Evolutionary conservation across 2,888 invertebrate species (phyloP).

Genomic region (Pedicia rivosa): DNA sequence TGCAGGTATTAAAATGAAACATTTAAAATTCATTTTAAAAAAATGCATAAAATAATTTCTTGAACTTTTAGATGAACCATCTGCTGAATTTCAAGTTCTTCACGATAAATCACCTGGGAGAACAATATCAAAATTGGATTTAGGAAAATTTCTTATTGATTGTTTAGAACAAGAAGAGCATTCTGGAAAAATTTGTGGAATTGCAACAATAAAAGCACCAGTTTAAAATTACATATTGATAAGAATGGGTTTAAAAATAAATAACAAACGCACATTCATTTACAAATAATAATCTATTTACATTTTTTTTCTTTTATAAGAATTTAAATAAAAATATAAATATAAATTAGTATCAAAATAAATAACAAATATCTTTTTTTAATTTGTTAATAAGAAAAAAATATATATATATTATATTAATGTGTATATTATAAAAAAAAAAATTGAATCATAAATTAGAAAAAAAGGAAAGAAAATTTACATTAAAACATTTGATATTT

Average conservation of each 20-base stretch:
- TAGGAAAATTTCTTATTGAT: slow-evolving; percentile 62
- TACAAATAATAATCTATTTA: not conserved
- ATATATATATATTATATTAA: not conserved
- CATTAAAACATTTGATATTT: not conserved
- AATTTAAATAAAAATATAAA: not conserved
- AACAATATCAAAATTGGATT: slow-evolving; percentile 56
- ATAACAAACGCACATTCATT: not conserved
- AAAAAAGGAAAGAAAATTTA: not conserved
- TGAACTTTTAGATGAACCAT: slow-evolving; percentile 42
- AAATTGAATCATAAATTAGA: not conserved
- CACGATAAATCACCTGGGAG: slow-evolving; percentile 50
- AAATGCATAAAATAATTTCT: no score
- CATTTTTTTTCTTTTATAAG: not conserved
- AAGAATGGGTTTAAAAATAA: not conserved
- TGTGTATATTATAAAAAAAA: not conserved
- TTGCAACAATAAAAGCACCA: slow-evolving; percentile 24
- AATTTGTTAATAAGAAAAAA: not conserved
- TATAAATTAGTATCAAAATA: not conserved
- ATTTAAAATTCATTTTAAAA: slow-evolving; percentile 1
- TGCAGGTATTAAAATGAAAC: slow-evolving; percentile 30
- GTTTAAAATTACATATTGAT: not conserved
- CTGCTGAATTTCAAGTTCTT: slow-evolving; percentile 40
- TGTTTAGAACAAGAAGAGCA: slow-evolving; percentile 51
- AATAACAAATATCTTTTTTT: not conserved
- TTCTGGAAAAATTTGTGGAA: slow-evolving; percentile 46